Percentiles rank a stretch among this genome's conserved stretches.
Evolutionary conservation across 2,113 vertebrate species (phyloP).

Genomic region (Pedionomus torquatus): DNA sequence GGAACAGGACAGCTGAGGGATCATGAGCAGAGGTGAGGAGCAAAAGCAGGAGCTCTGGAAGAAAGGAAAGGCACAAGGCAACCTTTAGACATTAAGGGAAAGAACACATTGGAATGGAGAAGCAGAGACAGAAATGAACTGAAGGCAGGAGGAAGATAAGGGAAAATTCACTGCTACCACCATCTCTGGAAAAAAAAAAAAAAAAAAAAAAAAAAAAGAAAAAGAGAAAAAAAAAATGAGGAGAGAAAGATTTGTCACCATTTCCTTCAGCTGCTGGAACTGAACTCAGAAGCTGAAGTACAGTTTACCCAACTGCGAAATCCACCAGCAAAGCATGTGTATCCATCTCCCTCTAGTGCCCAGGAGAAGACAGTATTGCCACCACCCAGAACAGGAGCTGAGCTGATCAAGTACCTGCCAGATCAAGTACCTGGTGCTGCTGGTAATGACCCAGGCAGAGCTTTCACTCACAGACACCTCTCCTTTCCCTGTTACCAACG

Average conservation of each 20-base stretch:
- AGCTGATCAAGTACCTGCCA: background rate
- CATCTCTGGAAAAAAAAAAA: background rate
- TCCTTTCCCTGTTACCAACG: background rate
- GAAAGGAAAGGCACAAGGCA: background rate
- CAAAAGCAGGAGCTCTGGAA: background rate
- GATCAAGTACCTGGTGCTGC: rapidly evolving
- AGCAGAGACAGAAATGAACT: background rate
- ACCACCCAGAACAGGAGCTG: background rate
- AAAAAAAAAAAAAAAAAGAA: background rate
- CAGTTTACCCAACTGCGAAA: background rate
- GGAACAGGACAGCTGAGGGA: background rate
- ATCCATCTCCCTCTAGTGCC: background rate
- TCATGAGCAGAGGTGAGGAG: background rate
- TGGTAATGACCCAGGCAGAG: background rate
- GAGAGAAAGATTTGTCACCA: background rate
- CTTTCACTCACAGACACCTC: background rate
- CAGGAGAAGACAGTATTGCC: background rate
- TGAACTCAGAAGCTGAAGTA: background rate
- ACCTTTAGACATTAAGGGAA: background rate
- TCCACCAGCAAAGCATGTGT: background rate
- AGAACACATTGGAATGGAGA: background rate
- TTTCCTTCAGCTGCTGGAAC: background rate
- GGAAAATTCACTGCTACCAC: background rate
- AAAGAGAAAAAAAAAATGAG: rapidly evolving
- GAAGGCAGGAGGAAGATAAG: background rate